Evolutionary conservation across 2,113 vertebrate genomes (phyloP), one percentile per base, ranked within the genome.

Genomic region (Centropristis striata): DNA sequence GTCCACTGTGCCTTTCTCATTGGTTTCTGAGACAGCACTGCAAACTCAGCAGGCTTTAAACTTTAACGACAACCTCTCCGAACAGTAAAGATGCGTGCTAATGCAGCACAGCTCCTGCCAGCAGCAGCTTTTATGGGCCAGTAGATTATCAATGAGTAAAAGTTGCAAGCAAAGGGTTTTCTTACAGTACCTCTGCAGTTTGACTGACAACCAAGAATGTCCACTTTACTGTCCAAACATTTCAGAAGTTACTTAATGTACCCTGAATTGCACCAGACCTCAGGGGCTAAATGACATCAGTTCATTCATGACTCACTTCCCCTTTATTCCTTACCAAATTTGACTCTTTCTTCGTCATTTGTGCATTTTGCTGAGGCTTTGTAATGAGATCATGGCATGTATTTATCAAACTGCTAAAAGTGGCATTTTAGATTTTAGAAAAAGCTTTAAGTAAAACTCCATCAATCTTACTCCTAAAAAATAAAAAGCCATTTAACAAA

Each of bases 221-320:
- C 16, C 14, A 69, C 55, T 75, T 66, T 28, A 54, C 27, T 44
- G 28, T 78, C 2, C 20, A 7, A 12, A 82, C 74, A 91, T 93
- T 92, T 95, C 92, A 95, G 91, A 91, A 91, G 94, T 55, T 90
- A 93, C 90, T 32, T 92, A 90, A 92, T 89, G 89, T 78, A 18
- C 1, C 44, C 5, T 50, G 15, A 47, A 50, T 63, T 71, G 20
- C n/a, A 15, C 5, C 61, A 76, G 75, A 88, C 88, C 88, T 83
- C 81, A 66, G 51, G 87, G 93, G 94, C 90, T 88, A 92, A 95
- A 92, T 71, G 42, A 67, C 84, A 82, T 84, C 91, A 18, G 66
- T 70, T 70, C 54, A 90, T 91, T 28, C n/a, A 12, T 14, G 28
- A 61, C n/a, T 81, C 39, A 64, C 60, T 81, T 86, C 57, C 32